phyloP scores from a whole-genome alignment of 2,888 invertebrate genomes.

The Globia sparganii region DNA sequence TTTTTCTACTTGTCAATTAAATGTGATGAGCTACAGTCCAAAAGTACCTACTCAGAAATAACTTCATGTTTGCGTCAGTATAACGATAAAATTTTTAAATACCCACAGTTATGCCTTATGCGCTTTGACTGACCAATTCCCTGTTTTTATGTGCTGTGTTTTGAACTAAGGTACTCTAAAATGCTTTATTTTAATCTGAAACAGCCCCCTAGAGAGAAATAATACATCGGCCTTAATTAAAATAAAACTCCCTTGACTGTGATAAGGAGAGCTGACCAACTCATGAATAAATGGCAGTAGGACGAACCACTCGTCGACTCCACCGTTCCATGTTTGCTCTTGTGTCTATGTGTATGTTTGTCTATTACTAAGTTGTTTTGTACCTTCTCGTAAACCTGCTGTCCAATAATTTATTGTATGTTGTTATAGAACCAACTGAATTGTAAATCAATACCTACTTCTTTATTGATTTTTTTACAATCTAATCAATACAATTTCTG shows the following conservation, averaged over 20 bases:
- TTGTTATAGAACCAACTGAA: slow-evolving; percentile 57
- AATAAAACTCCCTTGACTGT: slow-evolving; percentile 18
- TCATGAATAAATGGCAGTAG: slow-evolving; percentile 25
- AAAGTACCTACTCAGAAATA: neutral
- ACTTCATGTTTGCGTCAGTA: neutral
- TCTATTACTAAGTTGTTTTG: slow-evolving; percentile 72
- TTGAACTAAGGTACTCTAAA: slow-evolving; percentile 5
- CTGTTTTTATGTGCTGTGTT: neutral
- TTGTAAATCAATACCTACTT: slow-evolving; percentile 46
- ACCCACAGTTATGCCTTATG: neutral
- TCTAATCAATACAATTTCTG: slow-evolving; percentile 30
- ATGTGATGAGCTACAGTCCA: neutral
- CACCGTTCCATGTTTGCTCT: slow-evolving; percentile 75
- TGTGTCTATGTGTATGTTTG: slow-evolving; percentile 70
- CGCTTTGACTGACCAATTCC: slow-evolving; percentile 11
- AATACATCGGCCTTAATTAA: slow-evolving; percentile 12
- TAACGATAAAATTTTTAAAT: neutral
- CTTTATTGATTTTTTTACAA: slow-evolving; percentile 44
- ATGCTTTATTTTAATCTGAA: slow-evolving; percentile 6
- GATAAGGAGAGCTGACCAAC: slow-evolving; percentile 23
- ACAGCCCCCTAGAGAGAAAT: neutral
- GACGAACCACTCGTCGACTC: slow-evolving; percentile 73
- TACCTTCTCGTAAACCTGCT: slow-evolving; percentile 60
- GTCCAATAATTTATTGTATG: slow-evolving; percentile 48
- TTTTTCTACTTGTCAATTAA: neutral